These are phyloP conservation scores for Stigmatopora argus DNA, from an alignment of 2,113 vertebrate genomes.

Conservation along the genomic window DNA sequence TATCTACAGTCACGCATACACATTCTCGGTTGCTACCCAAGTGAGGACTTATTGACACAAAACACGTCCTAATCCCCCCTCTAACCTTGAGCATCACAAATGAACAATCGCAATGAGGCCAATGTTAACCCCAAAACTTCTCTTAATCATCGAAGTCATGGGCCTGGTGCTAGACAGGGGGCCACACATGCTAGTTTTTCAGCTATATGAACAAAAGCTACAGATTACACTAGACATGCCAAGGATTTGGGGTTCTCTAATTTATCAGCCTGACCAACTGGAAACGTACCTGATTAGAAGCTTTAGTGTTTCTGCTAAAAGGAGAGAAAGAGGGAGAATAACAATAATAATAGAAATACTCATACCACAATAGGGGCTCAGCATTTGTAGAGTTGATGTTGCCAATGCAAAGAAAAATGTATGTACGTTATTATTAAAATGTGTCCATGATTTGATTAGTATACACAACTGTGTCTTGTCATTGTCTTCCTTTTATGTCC, in stretches of 20 bases:
- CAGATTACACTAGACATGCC: constrained; percentile 28
- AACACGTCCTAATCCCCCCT: neutral
- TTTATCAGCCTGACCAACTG: constrained; percentile 43
- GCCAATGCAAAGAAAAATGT: constrained; percentile 20
- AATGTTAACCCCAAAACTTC: neutral
- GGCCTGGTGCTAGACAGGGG: neutral
- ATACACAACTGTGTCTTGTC: too few relatives aligned
- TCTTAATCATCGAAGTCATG: neutral
- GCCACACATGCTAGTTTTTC: constrained; percentile 20
- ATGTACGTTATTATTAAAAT: neutral
- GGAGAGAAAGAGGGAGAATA: neutral
- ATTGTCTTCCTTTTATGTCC: too few relatives aligned
- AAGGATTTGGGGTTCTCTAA: constrained; percentile 43
- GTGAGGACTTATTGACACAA: neutral
- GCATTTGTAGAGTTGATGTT: constrained; percentile 17
- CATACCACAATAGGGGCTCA: neutral
- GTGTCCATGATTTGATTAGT: neutral
- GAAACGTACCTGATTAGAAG: constrained; percentile 52
- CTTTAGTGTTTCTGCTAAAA: constrained; percentile 15
- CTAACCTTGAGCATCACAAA: neutral
- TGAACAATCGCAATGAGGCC: constrained; percentile 2
- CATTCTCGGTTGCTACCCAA: neutral
- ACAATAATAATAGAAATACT: neutral
- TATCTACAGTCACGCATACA: constrained; percentile 7
- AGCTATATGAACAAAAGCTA: constrained; percentile 23